Evolutionary conservation across 2,113 vertebrate species (phyloP), one percentile per base, ranked within the genome.

Genomic region (Psittacula cyanocephala): DNA sequence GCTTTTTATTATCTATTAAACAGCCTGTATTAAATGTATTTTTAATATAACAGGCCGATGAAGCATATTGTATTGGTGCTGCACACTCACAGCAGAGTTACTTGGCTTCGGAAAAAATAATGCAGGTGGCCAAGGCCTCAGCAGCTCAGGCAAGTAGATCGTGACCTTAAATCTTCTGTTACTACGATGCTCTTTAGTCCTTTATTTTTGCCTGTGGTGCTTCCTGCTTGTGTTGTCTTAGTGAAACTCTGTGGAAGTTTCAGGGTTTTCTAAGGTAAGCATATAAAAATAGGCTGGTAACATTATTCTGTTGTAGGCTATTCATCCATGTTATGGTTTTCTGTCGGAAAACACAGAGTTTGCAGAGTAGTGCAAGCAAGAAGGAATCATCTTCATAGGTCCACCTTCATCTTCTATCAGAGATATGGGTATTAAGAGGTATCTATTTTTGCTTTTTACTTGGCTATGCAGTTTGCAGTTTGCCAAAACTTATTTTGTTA

Each of bases 361-460:
- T 98, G 99, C 99, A 8, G 99, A 99, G 92, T 97, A 99, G 7
- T 99, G 99, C 97, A 99, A 99, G 97, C 97, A 98, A 88, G 98
- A 99, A 93, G 98, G 99, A 81, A 98, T 99, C 90, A 98, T 99
- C 98, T 99, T 99, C 96, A 98, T 99, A 85, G 99, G 99, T 11
- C 99, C 99, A 3, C 99, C 99, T 81, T 99, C 99, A 41, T 99
- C 99, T 78, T 99, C 99, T 87, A 99, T 99, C 96, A 98, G 99
- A 97, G 99, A 99, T 95, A 99, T 99, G 99, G 99, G 99, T 89
- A 99, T 99, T 95, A 99, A 99, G 96, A 99, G 99, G 99, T 99
- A 98, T 57, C 89, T 78, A 0, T 79, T 96, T 95, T 64, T 94
- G 10, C 69, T 92, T 92, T 46, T 81, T 71, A 65, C 16, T 81